A percentile compares a stretch with the other conserved stretches of the same genome.
Evolutionary conservation across 2,113 vertebrate genomes (phyloP).

Genomic region (Macquaria australasica): DNA sequence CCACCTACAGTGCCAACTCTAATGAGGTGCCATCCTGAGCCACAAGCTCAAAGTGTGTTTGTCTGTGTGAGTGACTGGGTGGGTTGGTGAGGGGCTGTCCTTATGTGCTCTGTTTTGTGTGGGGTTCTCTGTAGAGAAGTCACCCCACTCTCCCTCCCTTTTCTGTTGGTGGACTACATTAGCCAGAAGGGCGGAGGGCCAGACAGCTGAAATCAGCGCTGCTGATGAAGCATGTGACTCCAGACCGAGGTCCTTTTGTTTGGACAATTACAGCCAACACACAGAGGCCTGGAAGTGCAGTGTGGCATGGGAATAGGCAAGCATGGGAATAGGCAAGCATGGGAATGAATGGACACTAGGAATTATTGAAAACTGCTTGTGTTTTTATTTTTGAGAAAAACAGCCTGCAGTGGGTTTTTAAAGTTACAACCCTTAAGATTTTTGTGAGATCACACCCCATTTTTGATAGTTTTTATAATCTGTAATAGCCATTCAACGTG

Average conservation of each 20-base stretch:
- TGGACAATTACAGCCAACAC: slow-evolving; percentile 68
- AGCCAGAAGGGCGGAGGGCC: slow-evolving; percentile 72
- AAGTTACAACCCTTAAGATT: not conserved
- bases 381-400: not conserved
- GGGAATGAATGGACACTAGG: slow-evolving; percentile 53
- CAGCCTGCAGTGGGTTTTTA: not conserved
- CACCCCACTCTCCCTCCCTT: slow-evolving; percentile 75
- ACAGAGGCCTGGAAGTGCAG: slow-evolving; percentile 57
- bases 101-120: slow-evolving; percentile 68
- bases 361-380: slow-evolving; percentile 46
- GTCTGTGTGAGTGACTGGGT: slow-evolving; percentile 72
- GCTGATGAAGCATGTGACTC: slow-evolving; percentile 77
- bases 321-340: slow-evolving; percentile 58
- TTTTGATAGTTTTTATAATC: not conserved
- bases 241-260: slow-evolving; percentile 75
- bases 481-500: not conserved
- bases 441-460: not conserved
- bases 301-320: slow-evolving; percentile 53
- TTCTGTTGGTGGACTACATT: slow-evolving; percentile 72
- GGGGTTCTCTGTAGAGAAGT: slow-evolving; percentile 69
- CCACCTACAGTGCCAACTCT: slow-evolving; percentile 70
- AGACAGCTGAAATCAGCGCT: slow-evolving; percentile 78
- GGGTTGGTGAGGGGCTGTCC: slow-evolving; percentile 69
- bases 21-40: slow-evolving; percentile 71
- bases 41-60: slow-evolving; percentile 75